Evolutionary conservation across 2,888 invertebrate species (phyloP), one percentile per base, ranked within the genome.

Genomic region (Chymomyza caudatula): DNA sequence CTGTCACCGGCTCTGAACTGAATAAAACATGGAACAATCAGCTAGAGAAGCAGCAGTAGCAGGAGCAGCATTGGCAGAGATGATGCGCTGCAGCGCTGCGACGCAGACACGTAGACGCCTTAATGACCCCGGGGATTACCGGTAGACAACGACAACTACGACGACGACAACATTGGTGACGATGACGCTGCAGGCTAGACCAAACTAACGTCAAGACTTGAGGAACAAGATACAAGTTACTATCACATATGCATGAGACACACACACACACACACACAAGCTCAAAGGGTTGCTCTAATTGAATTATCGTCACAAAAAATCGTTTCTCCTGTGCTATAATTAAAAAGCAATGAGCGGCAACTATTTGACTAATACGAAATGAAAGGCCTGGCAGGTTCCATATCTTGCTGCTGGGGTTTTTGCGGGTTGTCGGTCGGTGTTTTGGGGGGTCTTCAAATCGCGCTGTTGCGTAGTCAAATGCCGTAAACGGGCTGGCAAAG

Each of bases 61-160:
- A n/a, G 11, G 37, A 43, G 65, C 66, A 44, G 66, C n/a, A 57
- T 20, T 37, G 55, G 58, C 68, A 66, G 78, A 37, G 59, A 73
- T 76, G 70, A 78, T 67, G 59, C 58, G 56, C 62, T 65, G 57
- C 65, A 53, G 64, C 47, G 52, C 47, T 60, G 42, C 43, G 65
- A 17, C 59, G 68, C 76, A 77, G 80, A 77, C 77, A 79, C 80
- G 77, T 79, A 79, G 77, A 78, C 77, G 78, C 73, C 78, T 77
- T 77, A 78, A 79, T 74, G 77, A 75, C 80, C 77, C 75, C 67
- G 55, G 77, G 80, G 77, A 78, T 73, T 79, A 79, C 80, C 77
- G 63, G 74, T 74, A 74, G 80, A 77, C 44, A 15, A 15, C 37
- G 42, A 20, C 29, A 37, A 37, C 29, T 8, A 3, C 29, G 8